These are phyloP conservation scores for Catharus fuscescens DNA, from an alignment of 2,113 vertebrate genomes.

Conservation along the genomic window DNA sequence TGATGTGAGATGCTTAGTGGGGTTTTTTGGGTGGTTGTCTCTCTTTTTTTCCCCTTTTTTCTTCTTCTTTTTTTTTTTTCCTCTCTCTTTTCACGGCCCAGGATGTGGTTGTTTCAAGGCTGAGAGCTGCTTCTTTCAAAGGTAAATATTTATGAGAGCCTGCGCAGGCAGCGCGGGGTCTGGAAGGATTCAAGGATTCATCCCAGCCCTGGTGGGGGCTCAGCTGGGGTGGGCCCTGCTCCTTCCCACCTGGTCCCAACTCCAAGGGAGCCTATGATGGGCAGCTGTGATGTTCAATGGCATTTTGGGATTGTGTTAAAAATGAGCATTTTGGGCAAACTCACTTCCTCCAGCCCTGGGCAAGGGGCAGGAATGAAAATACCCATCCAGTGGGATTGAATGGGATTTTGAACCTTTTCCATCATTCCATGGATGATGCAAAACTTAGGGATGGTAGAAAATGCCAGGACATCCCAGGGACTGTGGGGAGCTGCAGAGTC, in stretches of 20 bases:
- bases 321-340: neutral
- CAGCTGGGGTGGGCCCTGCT: neutral
- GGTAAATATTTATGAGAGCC: conserved; percentile 66
- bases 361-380: neutral
- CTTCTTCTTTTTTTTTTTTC: neutral
- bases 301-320: neutral
- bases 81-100: neutral
- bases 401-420: neutral
- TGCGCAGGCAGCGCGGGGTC: neutral
- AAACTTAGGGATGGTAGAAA: neutral
- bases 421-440: neutral
- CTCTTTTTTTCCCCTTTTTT: neutral
- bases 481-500: neutral
- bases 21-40: neutral
- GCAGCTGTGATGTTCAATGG: fast-evolving
- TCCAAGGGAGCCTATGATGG: neutral
- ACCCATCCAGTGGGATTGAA: fast-evolving
- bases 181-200: conserved; percentile 10
- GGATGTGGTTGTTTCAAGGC: conserved; percentile 61
- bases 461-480: neutral
- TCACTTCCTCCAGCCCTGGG: neutral
- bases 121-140: conserved; percentile 46
- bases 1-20: fast-evolving
- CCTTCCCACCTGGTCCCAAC: fast-evolving
- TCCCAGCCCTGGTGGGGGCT: neutral